Base-by-base conservation (phyloP, 92 coral and sea anemone genomes). In the Siderastrea radians region DNA sequence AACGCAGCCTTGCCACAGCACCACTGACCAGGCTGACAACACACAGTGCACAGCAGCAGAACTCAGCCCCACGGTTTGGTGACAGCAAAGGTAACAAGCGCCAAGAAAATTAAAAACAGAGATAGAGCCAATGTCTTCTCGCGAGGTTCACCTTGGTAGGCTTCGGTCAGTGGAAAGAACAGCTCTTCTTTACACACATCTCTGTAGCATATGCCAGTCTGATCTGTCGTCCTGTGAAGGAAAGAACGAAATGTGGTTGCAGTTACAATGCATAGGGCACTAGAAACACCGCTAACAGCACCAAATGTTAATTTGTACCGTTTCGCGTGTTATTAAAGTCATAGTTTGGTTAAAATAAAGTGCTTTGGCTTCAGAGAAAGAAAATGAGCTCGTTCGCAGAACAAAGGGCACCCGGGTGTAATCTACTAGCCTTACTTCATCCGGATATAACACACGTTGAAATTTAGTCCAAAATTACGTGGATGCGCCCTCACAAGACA, bases 171-270 rank as follows among this genome's bases (percentile, higher is more conserved):
- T 75, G 98, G 98, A 70, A 93, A 97, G 85, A 97, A 95, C 71
- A 97, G 81, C 74, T 97, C 99, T 74, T 93, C 97, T 57, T 88
- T 91, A 79, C 99, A 97, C 12, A 93, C 90, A 54, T 97, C 99
- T 75, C 88, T 84, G 92, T 94, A 91, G 84, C 99, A 97, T 78
- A 92, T 86, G 12, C 93, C 95, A 45, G 86, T 85, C 49, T 79
- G 93, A 81, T 94, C 99, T 70, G 69, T 72, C 26, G 96, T 93
- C 70, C 99, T 97, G 82, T 6, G 68, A 84, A 52, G 49, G 48
- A n/a, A 68, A 12, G 67, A 38, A 64, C 10, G 10, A 38, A 45
- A 51, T 4, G 17, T 9, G 9, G 60, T 66, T 8, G 0, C n/a
- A 3, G 48, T 70, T 3, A 26, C 38, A 26, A 26, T 26, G 38